Base-by-base conservation (phyloP, 2,888 invertebrate genomes). In the Parnassius glacialis region DNA sequence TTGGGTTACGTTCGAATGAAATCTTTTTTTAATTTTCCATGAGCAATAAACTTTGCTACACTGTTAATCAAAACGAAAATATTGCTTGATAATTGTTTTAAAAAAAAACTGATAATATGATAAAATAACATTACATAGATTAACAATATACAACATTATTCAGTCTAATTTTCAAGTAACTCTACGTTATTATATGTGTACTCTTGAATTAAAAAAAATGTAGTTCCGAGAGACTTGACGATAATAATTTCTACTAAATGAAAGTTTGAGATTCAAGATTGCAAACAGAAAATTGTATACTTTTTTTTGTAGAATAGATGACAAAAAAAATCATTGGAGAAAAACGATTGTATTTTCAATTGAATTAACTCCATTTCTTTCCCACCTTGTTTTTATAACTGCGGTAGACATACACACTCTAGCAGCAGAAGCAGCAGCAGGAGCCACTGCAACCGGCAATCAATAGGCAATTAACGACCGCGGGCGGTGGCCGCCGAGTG, bases 401-500 rank as follows among this genome's bases (percentile, higher is more conserved):
- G 47, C 56, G 54, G 58, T 42, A 55, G 59, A 51, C 52, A 48
- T 42, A 52, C 43, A 42, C 52, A 48, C 53, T 56, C 42, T 52
- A 57, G 52, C 64, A 41, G 57, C 52, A 52, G 57, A 41, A 52
- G 61, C 53, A 53, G 48, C 48, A 13, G 58, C 54, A 56, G 13
- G 48, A 12, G 61, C 57, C 48, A 52, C 48, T 52, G 59, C 57
- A 61, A 65, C 65, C 64, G 60, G 65, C 70, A 77, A 77, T 77
- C 77, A 79, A 76, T 80, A 72, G 74, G 78, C 81, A 84, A 84
- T 84, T 83, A 83, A 74, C 70, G 73, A 76, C 80, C 77, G 73
- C 79, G 75, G 70, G 70, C 73, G 74, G 64, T 63, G 72, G 68
- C 64, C 66, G 63, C 68, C 66, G 74, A 80, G 80, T 71, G 79